Base-by-base conservation (phyloP, 1,140 invertebrate genomes). In the Acromyrmex echinatior region DNA sequence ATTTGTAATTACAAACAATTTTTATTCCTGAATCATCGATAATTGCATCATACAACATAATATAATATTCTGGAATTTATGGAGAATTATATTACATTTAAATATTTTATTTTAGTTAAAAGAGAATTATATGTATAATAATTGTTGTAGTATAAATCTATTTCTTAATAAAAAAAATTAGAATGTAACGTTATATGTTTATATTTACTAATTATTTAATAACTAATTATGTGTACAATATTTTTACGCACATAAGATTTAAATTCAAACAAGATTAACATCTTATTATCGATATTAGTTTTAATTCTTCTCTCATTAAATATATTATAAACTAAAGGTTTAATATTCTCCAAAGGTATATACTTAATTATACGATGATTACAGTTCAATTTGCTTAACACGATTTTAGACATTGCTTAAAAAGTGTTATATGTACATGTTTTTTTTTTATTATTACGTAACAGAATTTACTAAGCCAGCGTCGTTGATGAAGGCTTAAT, bases 391-490 rank as follows among this genome's bases (percentile, higher is more conserved):
- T 65, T 66, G 3, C 35, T 70, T 25, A 70, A 70, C 35, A 70
- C 6, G 66, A 49, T 12, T 74, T 74, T 74, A 58, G 28, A 58
- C 5, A 12, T n/a, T 35, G 7, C 12, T 74, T 74, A 7, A 74
- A 74, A 74, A 56, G 9, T 21, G 14, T 76, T 60, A n/a, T 3
- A 9, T 58, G 18, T 58, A 4, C 39, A 21, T 39, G 14, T n/a
- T 25, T 21, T 18, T 65, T 35, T 74, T 39, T 76, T 76, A 76
- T 39, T 35, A 60, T 60, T 35, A 76, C 56, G 6, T 60, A 56
- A 35, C 39, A 76, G 31, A 76, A 60, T 58, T 58, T 58, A 31
- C 4, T 10, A 60, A 60, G 12, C n/a, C 0, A 74, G 53, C n/a
- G 1, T 39, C 31, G 31, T n/a, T 39, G 71, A 60, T 21, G 21